phyloP scores from a whole-genome alignment of 2,888 invertebrate species.

The Dasysyrphus tricinctus region DNA sequence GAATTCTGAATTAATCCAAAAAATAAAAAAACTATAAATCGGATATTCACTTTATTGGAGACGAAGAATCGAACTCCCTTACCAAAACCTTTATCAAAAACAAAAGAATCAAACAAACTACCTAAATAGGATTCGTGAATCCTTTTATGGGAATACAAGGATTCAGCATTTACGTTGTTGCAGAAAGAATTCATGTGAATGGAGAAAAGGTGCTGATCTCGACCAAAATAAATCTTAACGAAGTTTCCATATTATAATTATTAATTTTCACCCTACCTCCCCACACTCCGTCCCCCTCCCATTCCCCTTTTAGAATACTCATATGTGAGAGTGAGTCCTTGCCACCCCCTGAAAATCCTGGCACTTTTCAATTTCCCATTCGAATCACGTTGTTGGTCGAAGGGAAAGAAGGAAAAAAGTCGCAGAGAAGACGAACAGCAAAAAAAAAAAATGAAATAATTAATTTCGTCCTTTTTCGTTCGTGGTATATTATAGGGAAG shows the following conservation, averaged over 20 bases:
- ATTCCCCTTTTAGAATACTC: neutral
- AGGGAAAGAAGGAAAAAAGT: conserved; percentile 30
- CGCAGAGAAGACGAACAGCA: conserved; percentile 14
- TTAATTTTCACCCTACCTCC: conserved; percentile 39
- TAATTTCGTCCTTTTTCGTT: conserved; percentile 65
- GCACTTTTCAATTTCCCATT: conserved; percentile 46
- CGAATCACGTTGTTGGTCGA: conserved; percentile 68
- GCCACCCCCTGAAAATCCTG: conserved; percentile 24
- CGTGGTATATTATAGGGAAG: conserved; percentile 13
- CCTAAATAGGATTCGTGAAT: conserved; percentile 45
- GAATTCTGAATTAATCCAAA: neutral
- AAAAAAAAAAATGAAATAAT: conserved; percentile 59
- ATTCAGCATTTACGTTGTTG: conserved; percentile 61
- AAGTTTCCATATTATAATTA: conserved; percentile 45
- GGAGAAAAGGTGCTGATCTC: conserved; percentile 73
- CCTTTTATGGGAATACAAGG: conserved; percentile 74
- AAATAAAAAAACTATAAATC: conserved; percentile 21
- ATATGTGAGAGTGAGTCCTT: conserved; percentile 15
- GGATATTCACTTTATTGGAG: conserved; percentile 22
- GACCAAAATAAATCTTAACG: conserved; percentile 34
- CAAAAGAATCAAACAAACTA: conserved; percentile 16
- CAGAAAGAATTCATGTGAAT: conserved; percentile 73
- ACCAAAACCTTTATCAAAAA: neutral
- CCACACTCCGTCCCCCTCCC: neutral
- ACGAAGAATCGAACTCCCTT: conserved; percentile 22